Conservation (phyloP, 1,140 invertebrate genomes). For the Caenorhabditis tropicalis region DNA sequence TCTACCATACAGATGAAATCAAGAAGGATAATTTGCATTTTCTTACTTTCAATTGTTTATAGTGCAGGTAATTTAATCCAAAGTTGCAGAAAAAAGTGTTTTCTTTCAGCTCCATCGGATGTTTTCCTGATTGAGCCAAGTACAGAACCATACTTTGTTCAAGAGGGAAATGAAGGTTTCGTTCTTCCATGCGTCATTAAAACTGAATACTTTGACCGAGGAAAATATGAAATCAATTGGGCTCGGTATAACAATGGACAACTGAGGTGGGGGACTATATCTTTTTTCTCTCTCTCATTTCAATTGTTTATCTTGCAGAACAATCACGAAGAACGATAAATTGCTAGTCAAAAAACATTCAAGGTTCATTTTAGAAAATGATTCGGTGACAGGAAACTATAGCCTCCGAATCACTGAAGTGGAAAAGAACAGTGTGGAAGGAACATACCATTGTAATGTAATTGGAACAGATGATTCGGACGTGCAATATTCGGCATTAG, state of each 20-base stretch:
- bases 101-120: neutral
- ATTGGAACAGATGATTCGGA: constrained; percentile 29
- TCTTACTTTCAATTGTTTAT: neutral
- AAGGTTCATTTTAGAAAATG: constrained; percentile 16
- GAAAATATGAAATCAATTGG: constrained; percentile 49
- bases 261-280: neutral
- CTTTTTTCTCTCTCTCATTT: too few species aligned
- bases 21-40: neutral
- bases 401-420: constrained; percentile 40
- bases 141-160: constrained; percentile 37
- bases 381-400: constrained; percentile 37
- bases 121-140: neutral
- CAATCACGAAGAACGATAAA: constrained; percentile 25
- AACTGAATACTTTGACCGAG: constrained; percentile 15
- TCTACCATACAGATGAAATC: neutral
- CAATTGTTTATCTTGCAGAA: neutral
- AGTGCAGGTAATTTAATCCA: neutral
- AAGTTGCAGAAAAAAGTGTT: neutral
- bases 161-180: constrained; percentile 38
- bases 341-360: neutral
- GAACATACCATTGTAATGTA: constrained; percentile 32
- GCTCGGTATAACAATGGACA: constrained; percentile 43
- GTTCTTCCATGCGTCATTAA: constrained; percentile 22
- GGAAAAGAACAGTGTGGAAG: constrained; percentile 26
- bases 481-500: neutral